Base-by-base conservation (phyloP, 2,888 invertebrate genomes). In the Congeria kusceri region DNA sequence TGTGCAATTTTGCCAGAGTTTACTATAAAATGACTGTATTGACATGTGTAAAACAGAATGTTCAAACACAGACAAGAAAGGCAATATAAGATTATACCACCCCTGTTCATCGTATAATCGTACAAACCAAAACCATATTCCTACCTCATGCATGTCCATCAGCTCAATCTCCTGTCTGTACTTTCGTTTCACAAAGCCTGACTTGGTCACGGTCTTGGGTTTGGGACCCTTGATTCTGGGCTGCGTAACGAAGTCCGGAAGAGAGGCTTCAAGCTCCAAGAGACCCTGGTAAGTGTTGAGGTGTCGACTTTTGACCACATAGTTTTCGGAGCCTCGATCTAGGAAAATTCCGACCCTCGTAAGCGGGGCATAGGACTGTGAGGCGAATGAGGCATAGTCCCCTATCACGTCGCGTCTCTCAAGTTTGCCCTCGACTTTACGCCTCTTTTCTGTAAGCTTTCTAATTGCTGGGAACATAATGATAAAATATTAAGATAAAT, bases 271-370 rank as follows among this genome's bases (percentile, higher is more conserved):
- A 59, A 94, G 85, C 72, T 93, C 93, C 69, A 92, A 70, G 59
- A 94, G 83, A 85, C 93, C 93, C 77, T 92, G 90, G 76, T 93
- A 93, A 23, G 92, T 92, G 63, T 87, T 89, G 62, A 94, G 87
- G 80, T 91, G 92, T 23, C 89, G 84, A 63, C 92, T 93, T 75
- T 93, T 91, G 1, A 94, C 93, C 15, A 91, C 88, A 80, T 89
- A 93, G 84, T 93, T 92, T 73, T 93, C 93, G 20, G 93, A 92
- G 27, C 91, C 90, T 2, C 92, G 87, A 73, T 94, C 94, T 23
- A 92, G 83, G 80, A 94, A 94, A 49, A 93, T 91, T 1, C 94
- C 94, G 32, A 92, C 86, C 9, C 93, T 81, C 9, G 93, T 93
- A 61, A 92, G 81, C 13, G 94, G 94, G 4, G 93, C 93, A 75